These are phyloP conservation scores for Buteo buteo DNA, from an alignment of 2,113 vertebrate genomes.

Conservation along the genomic window DNA sequence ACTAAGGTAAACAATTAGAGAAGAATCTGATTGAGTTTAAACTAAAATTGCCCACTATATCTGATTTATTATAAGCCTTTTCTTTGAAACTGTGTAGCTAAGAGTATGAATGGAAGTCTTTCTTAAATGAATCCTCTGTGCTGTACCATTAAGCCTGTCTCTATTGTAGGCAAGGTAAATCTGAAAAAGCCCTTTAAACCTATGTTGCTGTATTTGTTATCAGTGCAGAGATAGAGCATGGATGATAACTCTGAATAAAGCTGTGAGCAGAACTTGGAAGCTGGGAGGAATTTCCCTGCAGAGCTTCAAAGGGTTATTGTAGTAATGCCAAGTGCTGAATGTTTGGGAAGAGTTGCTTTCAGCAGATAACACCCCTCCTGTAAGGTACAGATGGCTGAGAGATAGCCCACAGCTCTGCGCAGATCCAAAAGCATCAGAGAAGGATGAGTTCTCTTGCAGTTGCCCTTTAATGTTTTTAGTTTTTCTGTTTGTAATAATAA, in stretches of 20 bases:
- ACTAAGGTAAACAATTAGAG: background rate
- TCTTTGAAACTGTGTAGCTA: background rate
- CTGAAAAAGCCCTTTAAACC: background rate
- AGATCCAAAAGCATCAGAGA: background rate
- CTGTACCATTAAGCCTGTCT: background rate
- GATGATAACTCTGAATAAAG: background rate
- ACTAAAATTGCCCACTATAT: background rate
- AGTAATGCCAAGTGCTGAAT: background rate
- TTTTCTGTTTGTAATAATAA: background rate
- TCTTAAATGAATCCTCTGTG: background rate
- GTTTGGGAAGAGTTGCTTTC: background rate
- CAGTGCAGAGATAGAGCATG: background rate
- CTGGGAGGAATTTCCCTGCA: background rate
- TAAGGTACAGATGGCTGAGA: constrained; percentile 1
- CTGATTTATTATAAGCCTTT: background rate
- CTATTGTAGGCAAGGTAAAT: background rate
- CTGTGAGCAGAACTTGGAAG: background rate
- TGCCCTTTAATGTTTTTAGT: background rate
- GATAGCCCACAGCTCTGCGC: background rate
- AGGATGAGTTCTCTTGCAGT: background rate
- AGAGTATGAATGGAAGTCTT: background rate
- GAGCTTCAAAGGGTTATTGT: background rate
- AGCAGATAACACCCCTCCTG: background rate
- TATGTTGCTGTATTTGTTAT: background rate
- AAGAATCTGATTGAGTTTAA: background rate